Base-by-base conservation (phyloP, 2,797 vertebrate species). In the Gambelia wislizenii region DNA sequence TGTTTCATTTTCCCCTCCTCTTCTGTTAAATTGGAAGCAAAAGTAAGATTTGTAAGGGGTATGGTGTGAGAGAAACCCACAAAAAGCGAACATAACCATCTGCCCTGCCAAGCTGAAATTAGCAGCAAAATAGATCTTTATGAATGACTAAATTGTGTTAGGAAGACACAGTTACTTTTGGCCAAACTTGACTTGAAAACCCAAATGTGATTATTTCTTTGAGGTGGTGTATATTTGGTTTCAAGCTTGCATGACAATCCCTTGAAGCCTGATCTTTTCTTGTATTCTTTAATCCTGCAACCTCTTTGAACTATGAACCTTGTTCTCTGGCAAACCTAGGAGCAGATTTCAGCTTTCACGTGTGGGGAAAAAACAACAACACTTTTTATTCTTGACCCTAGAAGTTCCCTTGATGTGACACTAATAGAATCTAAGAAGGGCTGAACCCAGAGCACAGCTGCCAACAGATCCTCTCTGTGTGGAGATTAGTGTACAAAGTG, bases 281-380 rank as follows among this genome's bases (percentile, higher is more conserved):
- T 87, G 42, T 54, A 77, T 91, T 94, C 67, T 76, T 92, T 92
- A 83, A 54, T 89, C 76, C 61, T 80, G 67, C 83, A 75, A 74
- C 87, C 84, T 93, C 94, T 95, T 94, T 95, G 94, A 95, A 93
- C 90, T 89, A 39, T 9, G 1, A 76, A 77, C 77, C 83, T 90
- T 74, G 69, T 89, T 92, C 92, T 74, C 83, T 70, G 30, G 7
- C 61, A 2, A 93, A 88, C 56, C 74, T 88, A 93, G 72, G 79
- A 49, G 59, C 67, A 87, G 84, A 92, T 92, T 86, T 85, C 69
- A 90, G 81, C 92, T 90, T 92, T 95, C 75, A 77, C 92, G 88
- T 92, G 81, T 87, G 82, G 92, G 92, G n/a, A n/a, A 95, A 96
- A 92, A 81, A 56, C 92, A 12, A 67, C 1, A 81, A 3, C 87